Percentiles rank a stretch among this genome's conserved stretches.
Evolutionary conservation across 2,113 vertebrate species (phyloP).

Genomic region (Aplodontia rufa): DNA sequence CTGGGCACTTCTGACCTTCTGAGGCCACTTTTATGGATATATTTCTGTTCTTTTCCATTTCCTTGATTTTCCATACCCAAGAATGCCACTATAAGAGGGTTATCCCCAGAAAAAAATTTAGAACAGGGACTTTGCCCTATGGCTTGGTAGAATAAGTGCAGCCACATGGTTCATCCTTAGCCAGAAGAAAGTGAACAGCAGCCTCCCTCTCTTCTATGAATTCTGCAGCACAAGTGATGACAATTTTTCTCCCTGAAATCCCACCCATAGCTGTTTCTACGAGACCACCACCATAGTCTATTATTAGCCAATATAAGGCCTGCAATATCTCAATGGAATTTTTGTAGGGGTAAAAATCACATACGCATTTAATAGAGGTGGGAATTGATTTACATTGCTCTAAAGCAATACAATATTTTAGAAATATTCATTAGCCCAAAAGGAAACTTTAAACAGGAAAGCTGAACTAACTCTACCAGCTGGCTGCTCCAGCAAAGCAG

Average conservation of each 20-base stretch:
- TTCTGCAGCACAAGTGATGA: background rate
- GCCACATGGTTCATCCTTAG: background rate
- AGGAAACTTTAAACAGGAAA: conserved; percentile 67
- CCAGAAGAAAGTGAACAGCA: background rate
- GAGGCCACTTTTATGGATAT: background rate
- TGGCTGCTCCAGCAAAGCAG: background rate
- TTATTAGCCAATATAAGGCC: conserved; percentile 71
- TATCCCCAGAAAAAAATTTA: background rate
- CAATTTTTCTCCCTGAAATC: conserved; percentile 25
- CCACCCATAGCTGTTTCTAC: conserved; percentile 53
- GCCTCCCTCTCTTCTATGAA: background rate
- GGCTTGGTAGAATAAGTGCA: too few relatives aligned
- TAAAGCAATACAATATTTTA: conserved; percentile 70
- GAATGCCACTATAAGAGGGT: background rate
- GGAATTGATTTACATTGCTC: conserved; percentile 72
- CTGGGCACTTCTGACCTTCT: conserved; percentile 40
- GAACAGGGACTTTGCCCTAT: background rate
- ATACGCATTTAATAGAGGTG: conserved; percentile 66
- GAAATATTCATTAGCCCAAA: conserved; percentile 72
- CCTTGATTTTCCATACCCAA: background rate
- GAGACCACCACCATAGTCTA: conserved; percentile 72
- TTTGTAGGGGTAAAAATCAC: conserved; percentile 65
- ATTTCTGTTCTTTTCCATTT: background rate
- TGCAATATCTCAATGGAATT: conserved; percentile 69
- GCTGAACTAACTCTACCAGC: conserved; percentile 27